Base-by-base conservation (phyloP, 2,113 vertebrate species). In the Lagopus leucura region DNA sequence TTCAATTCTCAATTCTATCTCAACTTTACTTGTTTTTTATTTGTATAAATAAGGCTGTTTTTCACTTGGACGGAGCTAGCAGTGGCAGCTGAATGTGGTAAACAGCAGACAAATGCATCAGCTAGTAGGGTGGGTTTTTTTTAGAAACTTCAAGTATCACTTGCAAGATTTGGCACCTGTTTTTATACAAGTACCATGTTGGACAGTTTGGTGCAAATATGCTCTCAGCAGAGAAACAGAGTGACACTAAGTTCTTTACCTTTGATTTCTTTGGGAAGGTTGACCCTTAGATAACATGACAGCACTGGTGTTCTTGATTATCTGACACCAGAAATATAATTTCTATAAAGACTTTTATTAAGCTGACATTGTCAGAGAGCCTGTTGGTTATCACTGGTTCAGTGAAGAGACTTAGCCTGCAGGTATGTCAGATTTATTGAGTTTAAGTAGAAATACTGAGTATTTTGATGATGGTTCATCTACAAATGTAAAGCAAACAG, bases 141-240 rank as follows among this genome's bases (percentile, higher is more conserved):
- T 94, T 92, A 95, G 93, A 94, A 96, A 87, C 64, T 89, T 95
- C 67, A 96, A 93, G 91, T 82, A 93, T 91, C 91, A 80, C 82
- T 95, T 94, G 87, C 89, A 94, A 94, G 84, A 96, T 94, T 95
- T 93, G 94, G 91, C 91, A 92, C 45, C 80, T 91, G 91, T 94
- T 92, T 92, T 94, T 92, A 88, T 92, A 82, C 82, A 80, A 92
- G 60, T 83, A 91, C 82, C 82, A 89, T 79, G 75, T 65, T 91
- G 82, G 75, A 88, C 92, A 88, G 69, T 83, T 95, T 77, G 85
- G 82, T 72, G 76, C 63, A 61, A 96, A 89, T 88, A 80, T 78
- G 76, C 74, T 94, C 72, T 87, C 72, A 94, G 69, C 82, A 94
- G 72, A 94, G 57, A 81, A 0, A 72, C n/a, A 70, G 15, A 82